Evolutionary conservation across 2,113 vertebrate genomes (phyloP).

Genomic region (Ictidomys tridecemlineatus): DNA sequence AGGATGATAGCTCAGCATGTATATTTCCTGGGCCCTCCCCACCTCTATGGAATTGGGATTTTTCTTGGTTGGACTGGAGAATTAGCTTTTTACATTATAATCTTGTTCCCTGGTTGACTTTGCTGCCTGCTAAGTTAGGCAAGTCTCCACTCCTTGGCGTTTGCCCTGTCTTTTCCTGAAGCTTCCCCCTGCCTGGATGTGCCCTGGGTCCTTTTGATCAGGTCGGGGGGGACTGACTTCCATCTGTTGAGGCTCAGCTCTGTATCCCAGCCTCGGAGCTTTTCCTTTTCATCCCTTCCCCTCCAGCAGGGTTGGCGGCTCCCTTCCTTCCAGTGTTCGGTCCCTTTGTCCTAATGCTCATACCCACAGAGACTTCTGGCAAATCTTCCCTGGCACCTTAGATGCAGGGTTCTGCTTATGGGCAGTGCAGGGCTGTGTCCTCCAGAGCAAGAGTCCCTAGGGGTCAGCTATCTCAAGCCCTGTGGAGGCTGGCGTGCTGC

Average conservation of each 20-base stretch:
- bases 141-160: background rate
- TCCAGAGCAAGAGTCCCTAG: fast-evolving
- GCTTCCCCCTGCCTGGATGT: background rate
- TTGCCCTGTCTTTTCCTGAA: background rate
- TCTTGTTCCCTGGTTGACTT: background rate
- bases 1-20: background rate
- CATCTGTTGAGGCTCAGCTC: background rate
- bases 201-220: background rate
- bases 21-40: background rate
- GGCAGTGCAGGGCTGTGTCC: background rate
- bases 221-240: background rate
- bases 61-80: background rate
- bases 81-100: background rate
- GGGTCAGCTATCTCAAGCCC: background rate
- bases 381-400: background rate
- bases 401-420: background rate
- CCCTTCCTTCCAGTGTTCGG: no score
- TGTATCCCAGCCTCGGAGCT: background rate
- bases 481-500: background rate
- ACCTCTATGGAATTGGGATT: background rate
- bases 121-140: background rate
- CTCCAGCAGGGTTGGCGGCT: background rate
- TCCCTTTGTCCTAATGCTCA: background rate
- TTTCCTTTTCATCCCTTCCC: background rate
- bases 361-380: background rate